phyloP scores from a whole-genome alignment of 2,797 vertebrate species.

The Dallia pectoralis region DNA sequence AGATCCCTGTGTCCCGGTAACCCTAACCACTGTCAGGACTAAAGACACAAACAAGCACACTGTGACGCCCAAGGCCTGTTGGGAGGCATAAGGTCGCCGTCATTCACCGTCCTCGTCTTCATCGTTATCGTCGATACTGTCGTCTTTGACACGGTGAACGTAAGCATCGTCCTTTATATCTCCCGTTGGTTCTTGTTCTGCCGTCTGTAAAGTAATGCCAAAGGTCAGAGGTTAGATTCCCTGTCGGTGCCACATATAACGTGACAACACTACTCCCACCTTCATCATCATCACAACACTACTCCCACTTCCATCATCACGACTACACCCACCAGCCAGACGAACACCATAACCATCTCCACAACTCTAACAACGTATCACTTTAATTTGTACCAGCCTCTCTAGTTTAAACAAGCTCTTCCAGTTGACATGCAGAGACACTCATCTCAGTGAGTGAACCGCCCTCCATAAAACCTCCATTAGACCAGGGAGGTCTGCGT shows the following conservation, averaged over 20 bases:
- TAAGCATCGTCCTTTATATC: too few relatives aligned
- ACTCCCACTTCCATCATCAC: neutral
- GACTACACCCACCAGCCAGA: neutral
- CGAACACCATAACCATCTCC: neutral
- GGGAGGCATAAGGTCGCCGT: neutral
- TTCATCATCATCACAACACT: neutral
- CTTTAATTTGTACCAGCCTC: constrained; percentile 33
- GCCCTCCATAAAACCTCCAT: constrained; percentile 74
- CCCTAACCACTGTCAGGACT: neutral
- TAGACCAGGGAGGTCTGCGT: constrained; percentile 60
- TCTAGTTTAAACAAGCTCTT: constrained; percentile 63
- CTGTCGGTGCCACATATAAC: too few relatives aligned
- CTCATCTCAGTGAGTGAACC: constrained; percentile 63
- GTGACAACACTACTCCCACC: accelerated
- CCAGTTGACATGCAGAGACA: constrained; percentile 60
- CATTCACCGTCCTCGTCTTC: neutral
- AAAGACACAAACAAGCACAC: neutral
- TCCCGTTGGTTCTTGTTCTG: too few relatives aligned
- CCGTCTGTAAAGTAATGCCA: too few relatives aligned
- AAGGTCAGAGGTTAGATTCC: too few relatives aligned
- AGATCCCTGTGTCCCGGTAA: neutral
- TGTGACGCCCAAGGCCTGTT: neutral
- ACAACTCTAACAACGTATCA: too few relatives aligned
- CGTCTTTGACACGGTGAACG: neutral
- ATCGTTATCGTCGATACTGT: neutral